These are phyloP conservation scores for Drosophila baimaii DNA, from an alignment of 1,140 invertebrate species.

Conservation along the genomic window DNA sequence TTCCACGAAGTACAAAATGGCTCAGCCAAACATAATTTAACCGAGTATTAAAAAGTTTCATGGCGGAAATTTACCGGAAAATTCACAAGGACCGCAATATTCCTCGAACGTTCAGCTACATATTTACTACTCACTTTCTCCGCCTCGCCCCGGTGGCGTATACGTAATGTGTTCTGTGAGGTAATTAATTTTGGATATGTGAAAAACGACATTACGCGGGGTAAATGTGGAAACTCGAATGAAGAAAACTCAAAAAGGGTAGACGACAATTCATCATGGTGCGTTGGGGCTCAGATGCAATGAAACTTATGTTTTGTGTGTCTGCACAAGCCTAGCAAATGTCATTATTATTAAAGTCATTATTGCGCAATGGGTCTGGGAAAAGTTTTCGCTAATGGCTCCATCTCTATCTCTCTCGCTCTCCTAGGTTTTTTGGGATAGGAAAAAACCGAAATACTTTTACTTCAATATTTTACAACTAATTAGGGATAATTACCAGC, in stretches of 20 bases:
- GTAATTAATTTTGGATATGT: conserved; percentile 56
- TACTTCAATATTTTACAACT: conserved; percentile 81
- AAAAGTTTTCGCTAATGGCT: conserved; percentile 62
- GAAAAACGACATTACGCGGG: conserved; percentile 26
- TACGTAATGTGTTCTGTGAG: conserved; percentile 48
- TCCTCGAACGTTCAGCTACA: no score
- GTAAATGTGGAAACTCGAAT: background rate
- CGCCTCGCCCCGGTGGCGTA: background rate
- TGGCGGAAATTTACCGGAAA: background rate
- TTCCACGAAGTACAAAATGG: background rate
- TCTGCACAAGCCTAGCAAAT: conserved; percentile 1
- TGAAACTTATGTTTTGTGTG: conserved; percentile 42
- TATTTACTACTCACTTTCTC: conserved; percentile 6
- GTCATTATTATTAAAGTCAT: conserved; percentile 52
- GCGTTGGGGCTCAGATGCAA: conserved; percentile 36
- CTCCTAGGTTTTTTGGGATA: conserved; percentile 9
- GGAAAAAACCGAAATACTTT: conserved; percentile 55
- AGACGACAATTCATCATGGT: conserved; percentile 61
- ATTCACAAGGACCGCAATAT: background rate
- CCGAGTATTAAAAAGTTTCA: background rate
- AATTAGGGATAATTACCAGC: conserved; percentile 79
- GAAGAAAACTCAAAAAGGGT: background rate
- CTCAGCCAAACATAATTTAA: background rate
- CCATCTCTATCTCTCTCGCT: background rate
- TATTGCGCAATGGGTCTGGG: conserved; percentile 18